Base-by-base conservation (phyloP, 2,113 vertebrate species). In the Platycercus adscitus region DNA sequence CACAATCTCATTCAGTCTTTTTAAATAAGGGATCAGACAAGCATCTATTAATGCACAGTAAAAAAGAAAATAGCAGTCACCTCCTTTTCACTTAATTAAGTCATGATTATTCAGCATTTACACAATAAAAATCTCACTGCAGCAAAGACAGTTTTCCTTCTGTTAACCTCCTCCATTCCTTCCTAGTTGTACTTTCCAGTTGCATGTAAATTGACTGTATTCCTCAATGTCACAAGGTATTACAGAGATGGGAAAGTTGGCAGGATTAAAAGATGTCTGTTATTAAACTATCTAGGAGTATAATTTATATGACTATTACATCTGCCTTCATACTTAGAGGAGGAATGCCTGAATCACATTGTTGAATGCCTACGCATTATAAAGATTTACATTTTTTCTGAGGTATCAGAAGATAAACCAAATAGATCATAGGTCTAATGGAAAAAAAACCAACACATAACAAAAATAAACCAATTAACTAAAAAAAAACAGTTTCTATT, bases 31-130 rank as follows among this genome's bases (percentile, higher is more conserved):
- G 68, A 17, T 80, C 44, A 91, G 79, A 79, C 12, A 94, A 80
- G 37, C 18, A 80, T 10, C 46, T 88, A 66, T 60, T 72, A 91
- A 91, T 44, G 80, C 6, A 82, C 3, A 69, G 17, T 1, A 2
- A 10, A 19, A 85, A 31, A 71, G 7, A 17, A 8, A 9, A 15
- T 20, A 28, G 25, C 24, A 77, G 63, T 76, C 49, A 49, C 25
- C n/a, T 93, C 31, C 33, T 75, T 92, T 81, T 91, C 25, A 66
- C 26, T 81, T 94, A 90, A 93, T 90, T 88, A 81, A 55, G 35
- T 78, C 43, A 46, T 81, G 43, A 96, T 89, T 88, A 88, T 75
- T 88, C 55, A 90, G 29, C 35, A 63, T 91, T 64, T 55, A 60
- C 35, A 64, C 15, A 55, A 47, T 35, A 93, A 92, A 88, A 88